phyloP scores from a whole-genome alignment of 2,113 vertebrate genomes.

The Anhinga rufa region DNA sequence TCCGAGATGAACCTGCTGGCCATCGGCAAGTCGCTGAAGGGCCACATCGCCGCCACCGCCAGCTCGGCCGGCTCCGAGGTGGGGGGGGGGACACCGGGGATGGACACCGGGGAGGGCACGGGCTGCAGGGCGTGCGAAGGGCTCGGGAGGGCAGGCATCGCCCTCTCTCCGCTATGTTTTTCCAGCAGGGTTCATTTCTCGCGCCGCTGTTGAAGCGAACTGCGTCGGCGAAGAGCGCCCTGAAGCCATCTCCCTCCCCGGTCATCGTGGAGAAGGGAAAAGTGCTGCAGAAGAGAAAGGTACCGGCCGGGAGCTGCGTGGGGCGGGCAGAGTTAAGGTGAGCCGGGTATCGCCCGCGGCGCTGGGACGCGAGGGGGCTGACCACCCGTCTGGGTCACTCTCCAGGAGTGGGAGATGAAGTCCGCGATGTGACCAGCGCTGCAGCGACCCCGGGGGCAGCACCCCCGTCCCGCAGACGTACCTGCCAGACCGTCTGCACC shows the following conservation, averaged over 20 bases:
- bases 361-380: fast-evolving
- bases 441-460: not conserved
- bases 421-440: constrained; percentile 52
- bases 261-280: constrained; percentile 57
- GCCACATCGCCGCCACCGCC: constrained; percentile 69
- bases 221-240: constrained; percentile 68
- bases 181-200: constrained; percentile 67
- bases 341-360: fast-evolving
- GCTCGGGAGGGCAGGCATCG: fast-evolving
- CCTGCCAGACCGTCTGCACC: not conserved
- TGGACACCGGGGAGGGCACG: fast-evolving
- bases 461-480: not conserved
- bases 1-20: constrained; percentile 80
- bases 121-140: fast-evolving
- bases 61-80: constrained; percentile 74
- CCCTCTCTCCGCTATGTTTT: fast-evolving
- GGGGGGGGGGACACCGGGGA: not conserved
- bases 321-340: fast-evolving
- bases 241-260: constrained; percentile 64
- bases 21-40: constrained; percentile 60
- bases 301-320: not conserved
- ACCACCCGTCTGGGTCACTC: not conserved
- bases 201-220: constrained; percentile 76
- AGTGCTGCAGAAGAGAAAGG: constrained; percentile 78
- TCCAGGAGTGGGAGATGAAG: constrained; percentile 82